Conservation (phyloP, 2,797 vertebrate species). For the Siniperca undulata region DNA sequence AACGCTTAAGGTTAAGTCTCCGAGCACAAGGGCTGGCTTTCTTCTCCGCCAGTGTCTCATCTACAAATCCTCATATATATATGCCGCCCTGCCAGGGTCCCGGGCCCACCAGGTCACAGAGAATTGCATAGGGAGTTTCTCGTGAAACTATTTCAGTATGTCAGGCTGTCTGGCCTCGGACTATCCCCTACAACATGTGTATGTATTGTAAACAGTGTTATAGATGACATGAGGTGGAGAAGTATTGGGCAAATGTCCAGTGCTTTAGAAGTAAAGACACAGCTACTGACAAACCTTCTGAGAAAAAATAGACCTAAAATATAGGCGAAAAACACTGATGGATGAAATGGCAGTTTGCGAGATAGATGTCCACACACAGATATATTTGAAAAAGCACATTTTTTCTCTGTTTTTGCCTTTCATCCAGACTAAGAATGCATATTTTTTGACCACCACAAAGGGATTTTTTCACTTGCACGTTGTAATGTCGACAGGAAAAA, state of each 20-base stretch:
- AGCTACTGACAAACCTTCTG: not conserved
- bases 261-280: not conserved
- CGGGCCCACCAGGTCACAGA: conserved; percentile 59
- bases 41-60: conserved; percentile 59
- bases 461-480: not conserved
- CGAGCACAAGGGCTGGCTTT: conserved; percentile 70
- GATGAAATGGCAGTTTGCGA: not conserved
- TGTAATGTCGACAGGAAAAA: not conserved
- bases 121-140: conserved; percentile 59
- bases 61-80: conserved; percentile 57
- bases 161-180: conserved; percentile 64
- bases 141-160: conserved; percentile 65
- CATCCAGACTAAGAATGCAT: not conserved
- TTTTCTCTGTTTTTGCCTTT: not conserved
- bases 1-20: conserved; percentile 78
- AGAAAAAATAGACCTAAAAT: not conserved
- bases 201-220: conserved; percentile 2
- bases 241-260: not conserved
- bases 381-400: not conserved
- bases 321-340: no score
- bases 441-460: not conserved
- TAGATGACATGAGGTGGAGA: not conserved
- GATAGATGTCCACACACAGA: not conserved
- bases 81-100: conserved; percentile 38
- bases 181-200: conserved; percentile 40